Conservation (phyloP, 2,888 invertebrate species). For the Pycnomerus fuliginosus region DNA sequence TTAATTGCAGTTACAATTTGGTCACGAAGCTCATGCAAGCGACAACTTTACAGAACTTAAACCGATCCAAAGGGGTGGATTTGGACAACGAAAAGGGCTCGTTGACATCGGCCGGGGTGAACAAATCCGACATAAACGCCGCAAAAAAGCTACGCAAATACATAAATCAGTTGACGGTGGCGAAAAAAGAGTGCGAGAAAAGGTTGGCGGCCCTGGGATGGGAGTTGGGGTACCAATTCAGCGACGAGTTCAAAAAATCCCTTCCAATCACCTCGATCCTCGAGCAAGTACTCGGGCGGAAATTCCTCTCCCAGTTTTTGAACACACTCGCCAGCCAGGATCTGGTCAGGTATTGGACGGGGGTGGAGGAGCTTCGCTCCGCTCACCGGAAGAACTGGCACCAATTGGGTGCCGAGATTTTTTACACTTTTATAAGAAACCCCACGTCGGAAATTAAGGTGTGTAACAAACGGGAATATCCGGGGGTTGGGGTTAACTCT, state of each 20-base stretch:
- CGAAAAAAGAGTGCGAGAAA: slow-evolving; percentile 79
- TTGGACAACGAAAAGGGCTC: slow-evolving; percentile 60
- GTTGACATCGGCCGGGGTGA: slow-evolving; percentile 57
- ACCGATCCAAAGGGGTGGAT: slow-evolving; percentile 79
- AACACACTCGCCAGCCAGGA: slow-evolving; percentile 82
- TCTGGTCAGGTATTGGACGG: slow-evolving; percentile 83
- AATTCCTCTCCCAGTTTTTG: slow-evolving; percentile 76
- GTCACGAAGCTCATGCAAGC: slow-evolving; percentile 94
- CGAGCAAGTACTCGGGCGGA: slow-evolving; percentile 77
- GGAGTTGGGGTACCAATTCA: slow-evolving; percentile 62
- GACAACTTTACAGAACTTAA: slow-evolving; percentile 85
- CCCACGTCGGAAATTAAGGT: slow-evolving; percentile 79
- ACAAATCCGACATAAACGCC: slow-evolving; percentile 76
- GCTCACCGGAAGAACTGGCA: slow-evolving; percentile 78
- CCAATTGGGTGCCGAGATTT: slow-evolving; percentile 87
- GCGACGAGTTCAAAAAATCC: slow-evolving; percentile 48
- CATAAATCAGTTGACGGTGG: slow-evolving; percentile 77
- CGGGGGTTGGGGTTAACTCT: no score
- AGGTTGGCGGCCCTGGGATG: slow-evolving; percentile 73
- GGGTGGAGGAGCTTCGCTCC: slow-evolving; percentile 78
- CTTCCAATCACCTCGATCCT: slow-evolving; percentile 71
- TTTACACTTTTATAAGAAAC: slow-evolving; percentile 83
- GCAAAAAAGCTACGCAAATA: slow-evolving; percentile 82
- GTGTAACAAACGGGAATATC: no score
- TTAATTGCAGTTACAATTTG: slow-evolving; percentile 71